A percentile compares a stretch with the other conserved stretches of the same genome.
Conservation (phyloP, 2,888 invertebrate species). For the Megamerina dolium region DNA sequence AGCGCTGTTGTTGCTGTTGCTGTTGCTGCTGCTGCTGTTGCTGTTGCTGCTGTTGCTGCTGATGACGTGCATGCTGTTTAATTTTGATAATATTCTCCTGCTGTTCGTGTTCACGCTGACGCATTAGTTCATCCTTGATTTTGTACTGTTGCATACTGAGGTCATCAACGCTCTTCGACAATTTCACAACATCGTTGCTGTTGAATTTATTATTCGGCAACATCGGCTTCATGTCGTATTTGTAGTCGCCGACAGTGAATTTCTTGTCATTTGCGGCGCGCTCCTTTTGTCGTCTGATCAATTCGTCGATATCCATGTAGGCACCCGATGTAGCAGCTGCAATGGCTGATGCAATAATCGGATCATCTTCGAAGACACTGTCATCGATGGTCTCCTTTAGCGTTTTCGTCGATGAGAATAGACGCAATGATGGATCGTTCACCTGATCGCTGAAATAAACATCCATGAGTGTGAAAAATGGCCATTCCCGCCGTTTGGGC, state of each 20-base stretch:
- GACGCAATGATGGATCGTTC: constrained; percentile 49
- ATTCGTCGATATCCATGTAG: constrained; percentile 48
- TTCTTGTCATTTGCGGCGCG: constrained; percentile 36
- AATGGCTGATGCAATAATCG: constrained; percentile 49
- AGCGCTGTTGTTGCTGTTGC: constrained; percentile 28
- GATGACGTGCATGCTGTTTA: constrained; percentile 40
- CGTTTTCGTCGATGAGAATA: constrained; percentile 50
- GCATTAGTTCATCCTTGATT: constrained; percentile 39
- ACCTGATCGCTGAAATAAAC: constrained; percentile 51
- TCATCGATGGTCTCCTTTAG: constrained; percentile 49
- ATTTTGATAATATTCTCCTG: constrained; percentile 44
- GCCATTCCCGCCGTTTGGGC: constrained; percentile 50
- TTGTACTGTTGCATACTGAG: constrained; percentile 38
- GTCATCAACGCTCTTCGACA: constrained; percentile 42
- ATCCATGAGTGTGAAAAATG: constrained; percentile 50
- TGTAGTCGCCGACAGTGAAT: constrained; percentile 34
- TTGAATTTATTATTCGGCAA: constrained; percentile 36
- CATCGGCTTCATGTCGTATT: constrained; percentile 42
- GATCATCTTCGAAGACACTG: constrained; percentile 50
- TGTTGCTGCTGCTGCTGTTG: constrained; percentile 31
- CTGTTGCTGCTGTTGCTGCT: constrained; percentile 38
- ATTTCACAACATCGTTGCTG: constrained; percentile 35
- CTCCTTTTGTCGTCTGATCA: constrained; percentile 44
- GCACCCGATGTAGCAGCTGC: constrained; percentile 49
- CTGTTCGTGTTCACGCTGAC: constrained; percentile 41